Evolutionary conservation across 2,888 invertebrate genomes (phyloP).

Genomic region (Venustoraphidia nigricollis): DNA sequence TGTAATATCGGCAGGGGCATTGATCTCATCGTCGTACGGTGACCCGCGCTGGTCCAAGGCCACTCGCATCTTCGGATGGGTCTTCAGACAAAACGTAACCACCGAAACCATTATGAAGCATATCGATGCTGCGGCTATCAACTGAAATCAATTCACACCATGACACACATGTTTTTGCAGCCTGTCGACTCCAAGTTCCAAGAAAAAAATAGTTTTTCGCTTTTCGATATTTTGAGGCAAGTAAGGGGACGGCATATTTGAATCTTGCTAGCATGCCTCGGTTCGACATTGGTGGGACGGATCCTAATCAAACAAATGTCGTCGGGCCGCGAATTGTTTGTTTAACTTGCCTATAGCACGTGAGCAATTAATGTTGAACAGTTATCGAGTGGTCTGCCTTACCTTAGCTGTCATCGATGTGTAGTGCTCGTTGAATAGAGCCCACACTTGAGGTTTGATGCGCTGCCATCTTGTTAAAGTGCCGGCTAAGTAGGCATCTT

Average conservation of each 20-base stretch:
- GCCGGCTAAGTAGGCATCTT: constrained; percentile 68
- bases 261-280: no score
- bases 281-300: no score
- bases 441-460: constrained; percentile 84
- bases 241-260: no score
- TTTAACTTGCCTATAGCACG: no score
- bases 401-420: constrained; percentile 88
- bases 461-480: constrained; percentile 77
- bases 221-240: no score
- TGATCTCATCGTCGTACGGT: constrained; percentile 14
- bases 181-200: no score
- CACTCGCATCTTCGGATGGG: constrained; percentile 74
- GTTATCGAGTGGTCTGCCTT: constrained; percentile 16
- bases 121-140: constrained; percentile 81
- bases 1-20: constrained; percentile 12
- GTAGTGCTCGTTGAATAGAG: constrained; percentile 91
- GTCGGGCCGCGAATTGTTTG: no score
- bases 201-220: no score
- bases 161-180: no score
- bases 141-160: constrained; percentile 35
- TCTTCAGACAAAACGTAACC: constrained; percentile 90
- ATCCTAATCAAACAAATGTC: no score
- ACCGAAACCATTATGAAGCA: constrained; percentile 96
- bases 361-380: no score
- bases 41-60: constrained; percentile 17